Percentiles rank a stretch among this genome's conserved stretches.
phyloP scores from a whole-genome alignment of 2,797 vertebrate genomes.

The Notolabrus celidotus region DNA sequence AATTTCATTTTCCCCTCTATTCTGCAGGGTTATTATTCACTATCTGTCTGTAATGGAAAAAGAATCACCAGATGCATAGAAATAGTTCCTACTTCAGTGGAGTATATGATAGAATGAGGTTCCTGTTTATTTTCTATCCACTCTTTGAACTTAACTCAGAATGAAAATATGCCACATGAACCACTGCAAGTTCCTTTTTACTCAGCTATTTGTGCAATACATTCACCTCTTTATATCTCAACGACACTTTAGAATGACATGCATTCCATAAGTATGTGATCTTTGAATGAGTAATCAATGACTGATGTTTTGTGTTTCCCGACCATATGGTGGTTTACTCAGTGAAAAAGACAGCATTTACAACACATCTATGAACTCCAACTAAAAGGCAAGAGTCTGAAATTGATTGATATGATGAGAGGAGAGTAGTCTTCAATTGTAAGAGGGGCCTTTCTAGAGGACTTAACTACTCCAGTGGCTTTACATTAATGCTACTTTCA shows the following conservation, averaged over 20 bases:
- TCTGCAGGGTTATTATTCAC: slow-evolving; percentile 74
- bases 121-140: slow-evolving; percentile 23
- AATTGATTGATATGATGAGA: background rate
- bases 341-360: background rate
- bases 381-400: background rate
- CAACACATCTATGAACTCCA: background rate
- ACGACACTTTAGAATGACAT: background rate
- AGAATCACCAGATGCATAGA: slow-evolving; percentile 30
- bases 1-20: slow-evolving; percentile 78
- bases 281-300: background rate
- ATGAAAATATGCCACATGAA: background rate
- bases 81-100: slow-evolving; percentile 41
- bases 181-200: background rate
- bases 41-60: slow-evolving; percentile 61
- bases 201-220: background rate
- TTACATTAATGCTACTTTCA: too few relatives aligned
- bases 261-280: background rate
- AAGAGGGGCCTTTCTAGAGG: background rate
- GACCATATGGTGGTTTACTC: background rate
- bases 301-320: too few relatives aligned
- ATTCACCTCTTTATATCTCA: background rate
- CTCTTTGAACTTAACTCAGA: slow-evolving; percentile 29
- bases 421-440: background rate
- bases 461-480: background rate
- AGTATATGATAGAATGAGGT: slow-evolving; percentile 26